Evolutionary conservation across 2,113 vertebrate species (phyloP).

Genomic region (Cochlearius cochlearius): DNA sequence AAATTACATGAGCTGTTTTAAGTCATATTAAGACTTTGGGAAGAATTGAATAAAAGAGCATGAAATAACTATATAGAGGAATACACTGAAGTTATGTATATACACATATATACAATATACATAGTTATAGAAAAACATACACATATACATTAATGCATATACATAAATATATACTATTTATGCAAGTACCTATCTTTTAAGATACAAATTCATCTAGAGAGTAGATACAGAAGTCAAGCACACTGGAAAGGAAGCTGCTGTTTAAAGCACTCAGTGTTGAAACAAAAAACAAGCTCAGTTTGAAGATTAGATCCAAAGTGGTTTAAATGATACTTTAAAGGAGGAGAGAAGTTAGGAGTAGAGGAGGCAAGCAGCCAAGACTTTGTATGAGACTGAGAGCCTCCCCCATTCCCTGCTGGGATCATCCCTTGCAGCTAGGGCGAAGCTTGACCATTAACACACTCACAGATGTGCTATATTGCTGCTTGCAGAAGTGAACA

Average conservation of each 20-base stretch:
- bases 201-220: neutral
- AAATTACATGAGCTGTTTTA: neutral
- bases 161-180: neutral
- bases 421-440: neutral
- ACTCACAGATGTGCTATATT: neutral
- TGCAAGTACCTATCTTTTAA: neutral
- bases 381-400: neutral
- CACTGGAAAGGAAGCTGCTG: neutral
- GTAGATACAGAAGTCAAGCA: neutral
- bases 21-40: neutral
- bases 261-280: neutral
- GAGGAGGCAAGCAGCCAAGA: neutral
- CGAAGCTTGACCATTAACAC: neutral
- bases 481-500: neutral
- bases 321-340: neutral
- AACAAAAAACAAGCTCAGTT: neutral
- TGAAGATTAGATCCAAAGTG: neutral
- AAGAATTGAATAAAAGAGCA: neutral
- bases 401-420: neutral
- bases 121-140: neutral
- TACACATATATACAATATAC: accelerated
- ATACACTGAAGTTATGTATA: neutral
- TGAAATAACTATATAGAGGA: neutral
- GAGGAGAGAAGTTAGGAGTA: neutral
- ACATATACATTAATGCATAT: no score